Conservation (phyloP, 2,797 vertebrate genomes). For the Capromys pilorides region DNA sequence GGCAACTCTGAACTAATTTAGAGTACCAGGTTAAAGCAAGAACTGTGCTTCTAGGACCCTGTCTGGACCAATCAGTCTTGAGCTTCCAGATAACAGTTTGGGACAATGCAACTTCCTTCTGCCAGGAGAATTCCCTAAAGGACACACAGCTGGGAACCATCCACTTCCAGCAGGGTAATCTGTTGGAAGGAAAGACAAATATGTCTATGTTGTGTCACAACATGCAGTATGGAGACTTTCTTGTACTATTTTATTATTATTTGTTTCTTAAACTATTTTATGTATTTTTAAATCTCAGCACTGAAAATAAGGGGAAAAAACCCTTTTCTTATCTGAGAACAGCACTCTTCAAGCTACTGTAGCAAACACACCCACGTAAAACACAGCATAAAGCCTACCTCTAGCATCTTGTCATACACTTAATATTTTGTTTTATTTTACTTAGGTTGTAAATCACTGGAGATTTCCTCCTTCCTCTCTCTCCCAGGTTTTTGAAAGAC, state of each 20-base stretch:
- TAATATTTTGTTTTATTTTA: not conserved
- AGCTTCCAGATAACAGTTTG: not conserved
- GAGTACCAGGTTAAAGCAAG: not conserved
- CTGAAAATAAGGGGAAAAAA: not conserved
- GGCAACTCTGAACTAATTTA: not conserved
- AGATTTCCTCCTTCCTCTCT: not conserved
- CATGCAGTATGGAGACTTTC: rapidly evolving
- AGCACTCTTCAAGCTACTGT: not conserved
- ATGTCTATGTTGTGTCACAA: not conserved
- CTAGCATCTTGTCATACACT: not conserved
- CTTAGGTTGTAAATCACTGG: not conserved
- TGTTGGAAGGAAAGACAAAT: not conserved
- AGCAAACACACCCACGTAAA: not conserved
- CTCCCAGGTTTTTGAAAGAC: not conserved
- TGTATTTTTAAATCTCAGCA: not conserved
- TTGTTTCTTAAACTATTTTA: not conserved
- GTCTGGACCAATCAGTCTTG: no score
- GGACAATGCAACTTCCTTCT: not conserved
- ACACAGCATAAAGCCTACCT: not conserved
- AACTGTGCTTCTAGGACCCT: not conserved
- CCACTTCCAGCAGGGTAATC: not conserved
- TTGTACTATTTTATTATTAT: not conserved
- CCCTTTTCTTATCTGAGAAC: not conserved
- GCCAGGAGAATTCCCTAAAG: not conserved
- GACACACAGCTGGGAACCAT: not conserved